Base-by-base conservation (phyloP, 2,113 vertebrate species). In the Pterocles gutturalis region DNA sequence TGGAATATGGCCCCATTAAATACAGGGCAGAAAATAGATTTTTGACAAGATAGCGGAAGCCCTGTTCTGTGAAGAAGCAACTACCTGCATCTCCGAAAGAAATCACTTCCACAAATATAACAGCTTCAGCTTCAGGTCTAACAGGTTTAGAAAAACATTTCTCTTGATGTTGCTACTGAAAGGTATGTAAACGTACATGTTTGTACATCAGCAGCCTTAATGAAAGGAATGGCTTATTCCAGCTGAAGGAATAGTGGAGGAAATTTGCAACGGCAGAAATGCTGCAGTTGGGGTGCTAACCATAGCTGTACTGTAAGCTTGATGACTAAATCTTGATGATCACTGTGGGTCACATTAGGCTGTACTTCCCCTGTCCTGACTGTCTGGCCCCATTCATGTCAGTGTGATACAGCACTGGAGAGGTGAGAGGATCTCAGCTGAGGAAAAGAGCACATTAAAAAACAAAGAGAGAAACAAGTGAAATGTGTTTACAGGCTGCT, bases 401-500 rank as follows among this genome's bases (percentile, higher is more conserved):
- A 21, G 38, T 5, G 53, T 81, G 83, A 91, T 79, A 90, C 72
- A 85, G 0, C 1, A 36, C 83, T 57, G 86, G 69, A 80, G 53
- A 84, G 49, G 34, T 1, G 0, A 57, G 25, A 94, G 36, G 5
- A 33, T 69, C 66, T 69, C 87, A 9, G 62, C 73, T 84, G 89
- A 87, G 94, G 49, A 75, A 93, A 90, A 87, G 33, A 95, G 48
- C 26, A 4, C 79, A 83, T 85, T 95, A 72, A 93, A 81, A 96
- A 94, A 77, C 75, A 96, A 79, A 90, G 71, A 71, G 29, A 83
- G 72, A 83, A 93, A 83, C 1, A 21, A 89, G 67, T 65, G 61
- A 96, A 96, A 95, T 91, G 92, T 96, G 91, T 91, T 95, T 97
- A 96, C 91, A 93, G 89, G 73, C 77, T 84, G 69, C 81, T 96